Percentiles rank a stretch among this genome's conserved stretches.
Evolutionary conservation across 2,888 invertebrate species (phyloP).

Genomic region (Acrocyrtus sp.): DNA sequence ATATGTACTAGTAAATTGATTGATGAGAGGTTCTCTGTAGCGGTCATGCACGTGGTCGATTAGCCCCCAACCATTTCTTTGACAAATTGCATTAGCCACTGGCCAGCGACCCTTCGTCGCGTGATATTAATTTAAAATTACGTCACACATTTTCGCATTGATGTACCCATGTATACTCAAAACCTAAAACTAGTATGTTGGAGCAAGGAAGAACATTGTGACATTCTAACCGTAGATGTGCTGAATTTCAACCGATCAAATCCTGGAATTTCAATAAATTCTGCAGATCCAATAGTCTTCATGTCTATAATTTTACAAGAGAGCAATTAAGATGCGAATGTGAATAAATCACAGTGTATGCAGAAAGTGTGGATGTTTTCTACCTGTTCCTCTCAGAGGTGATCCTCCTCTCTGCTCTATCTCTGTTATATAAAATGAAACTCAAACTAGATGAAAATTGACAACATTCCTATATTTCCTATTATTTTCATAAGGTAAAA

Average conservation of each 20-base stretch:
- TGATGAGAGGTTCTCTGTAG: not conserved
- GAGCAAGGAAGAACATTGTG: no score
- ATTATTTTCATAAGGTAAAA: not conserved
- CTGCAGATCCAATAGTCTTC: conserved; percentile 12
- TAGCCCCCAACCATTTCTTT: conserved; percentile 5
- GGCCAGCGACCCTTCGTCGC: conserved; percentile 5
- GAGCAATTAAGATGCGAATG: not conserved
- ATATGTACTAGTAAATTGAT: not conserved
- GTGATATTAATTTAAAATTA: not conserved
- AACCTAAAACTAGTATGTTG: not conserved
- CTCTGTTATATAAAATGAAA: not conserved
- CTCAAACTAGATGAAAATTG: not conserved
- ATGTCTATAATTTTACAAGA: conserved; percentile 1
- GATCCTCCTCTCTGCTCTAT: not conserved
- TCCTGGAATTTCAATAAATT: conserved; percentile 4
- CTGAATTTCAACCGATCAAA: conserved; percentile 20
- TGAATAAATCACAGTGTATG: not conserved
- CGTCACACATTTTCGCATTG: not conserved
- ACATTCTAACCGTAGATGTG: not conserved
- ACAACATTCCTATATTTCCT: not conserved
- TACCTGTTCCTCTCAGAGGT: conserved; percentile 2
- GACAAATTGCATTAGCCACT: conserved; percentile 24
- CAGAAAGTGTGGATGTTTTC: no score
- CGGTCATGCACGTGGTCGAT: conserved; percentile 25
- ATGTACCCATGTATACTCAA: not conserved